A percentile compares a stretch with the other conserved stretches of the same genome.
These are phyloP conservation scores for Druon quercuslanigerum DNA, from an alignment of 1,140 invertebrate species.

Conservation along the genomic window DNA sequence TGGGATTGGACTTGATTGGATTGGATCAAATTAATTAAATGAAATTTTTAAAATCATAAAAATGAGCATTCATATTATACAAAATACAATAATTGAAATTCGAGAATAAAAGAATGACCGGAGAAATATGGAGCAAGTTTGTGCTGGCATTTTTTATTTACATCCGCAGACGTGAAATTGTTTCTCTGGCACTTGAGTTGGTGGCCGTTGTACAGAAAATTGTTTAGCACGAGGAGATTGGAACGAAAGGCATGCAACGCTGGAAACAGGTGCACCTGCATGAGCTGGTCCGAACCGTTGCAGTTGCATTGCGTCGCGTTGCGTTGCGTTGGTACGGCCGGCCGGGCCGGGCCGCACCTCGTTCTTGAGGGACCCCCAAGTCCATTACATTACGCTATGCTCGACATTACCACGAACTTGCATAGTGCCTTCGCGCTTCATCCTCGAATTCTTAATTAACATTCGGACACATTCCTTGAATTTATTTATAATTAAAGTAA, in stretches of 20 bases:
- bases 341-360: conserved; percentile 21
- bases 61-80: too few relatives aligned
- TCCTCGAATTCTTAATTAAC: too few relatives aligned
- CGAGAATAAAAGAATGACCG: too few relatives aligned
- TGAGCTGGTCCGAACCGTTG: conserved; percentile 7
- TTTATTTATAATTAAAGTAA: too few relatives aligned
- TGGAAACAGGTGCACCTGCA: conserved; percentile 48
- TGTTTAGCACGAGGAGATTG: not conserved
- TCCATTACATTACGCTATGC: conserved; percentile 49
- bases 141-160: not conserved
- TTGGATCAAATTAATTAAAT: too few relatives aligned
- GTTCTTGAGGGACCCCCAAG: conserved; percentile 26
- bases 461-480: too few relatives aligned
- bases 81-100: too few relatives aligned
- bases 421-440: conserved; percentile 35
- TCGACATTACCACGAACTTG: conserved; percentile 42
- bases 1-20: too few relatives aligned
- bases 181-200: not conserved
- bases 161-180: not conserved
- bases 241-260: conserved; percentile 24
- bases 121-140: too few relatives aligned
- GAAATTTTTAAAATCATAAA: too few relatives aligned
- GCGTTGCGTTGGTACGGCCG: not conserved
- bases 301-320: not conserved
- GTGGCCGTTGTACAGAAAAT: not conserved